phyloP scores from a whole-genome alignment of 2,113 vertebrate species.

The Collichthys lucidus region DNA sequence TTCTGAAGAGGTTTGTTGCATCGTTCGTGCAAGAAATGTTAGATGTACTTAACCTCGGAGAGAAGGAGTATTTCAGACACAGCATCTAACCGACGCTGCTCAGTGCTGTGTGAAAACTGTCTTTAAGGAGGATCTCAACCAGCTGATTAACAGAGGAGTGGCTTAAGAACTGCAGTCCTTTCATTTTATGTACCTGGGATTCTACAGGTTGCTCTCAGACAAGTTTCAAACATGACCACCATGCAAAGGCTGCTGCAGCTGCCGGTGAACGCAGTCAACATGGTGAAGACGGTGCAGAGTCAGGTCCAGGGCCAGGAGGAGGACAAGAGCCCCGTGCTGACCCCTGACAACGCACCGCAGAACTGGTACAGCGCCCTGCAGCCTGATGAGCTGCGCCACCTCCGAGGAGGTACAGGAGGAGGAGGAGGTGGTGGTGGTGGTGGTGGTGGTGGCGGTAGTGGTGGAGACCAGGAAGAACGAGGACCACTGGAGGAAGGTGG shows the following conservation, averaged over 20 bases:
- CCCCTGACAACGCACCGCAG: constrained; percentile 83
- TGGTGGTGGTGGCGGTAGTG: constrained; percentile 30
- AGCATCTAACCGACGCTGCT: constrained; percentile 13
- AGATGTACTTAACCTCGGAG: constrained; percentile 23
- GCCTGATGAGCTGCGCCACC: constrained; percentile 89
- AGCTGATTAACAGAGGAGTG: constrained; percentile 7
- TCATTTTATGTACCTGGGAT: background rate
- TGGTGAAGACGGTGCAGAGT: constrained; percentile 84
- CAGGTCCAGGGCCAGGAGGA: constrained; percentile 84
- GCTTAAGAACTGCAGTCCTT: background rate
- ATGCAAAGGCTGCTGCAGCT: constrained; percentile 93
- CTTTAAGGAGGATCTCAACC: constrained; percentile 1
- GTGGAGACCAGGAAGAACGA: constrained; percentile 69
- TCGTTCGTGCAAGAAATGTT: constrained; percentile 25
- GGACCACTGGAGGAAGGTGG: constrained; percentile 78
- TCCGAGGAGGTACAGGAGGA: constrained; percentile 78
- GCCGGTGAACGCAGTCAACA: constrained; percentile 82
- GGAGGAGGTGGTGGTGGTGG: constrained; percentile 63
- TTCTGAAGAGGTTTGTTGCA: constrained; percentile 24
- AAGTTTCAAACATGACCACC: constrained; percentile 75
- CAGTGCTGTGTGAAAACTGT: constrained; percentile 25
- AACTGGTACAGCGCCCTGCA: constrained; percentile 91
- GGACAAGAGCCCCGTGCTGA: constrained; percentile 89
- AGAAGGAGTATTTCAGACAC: constrained; percentile 22
- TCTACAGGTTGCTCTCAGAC: constrained; percentile 38